Evolutionary conservation across 2,797 vertebrate species (phyloP).

Genomic region (Oreonectes daqikongensis): DNA sequence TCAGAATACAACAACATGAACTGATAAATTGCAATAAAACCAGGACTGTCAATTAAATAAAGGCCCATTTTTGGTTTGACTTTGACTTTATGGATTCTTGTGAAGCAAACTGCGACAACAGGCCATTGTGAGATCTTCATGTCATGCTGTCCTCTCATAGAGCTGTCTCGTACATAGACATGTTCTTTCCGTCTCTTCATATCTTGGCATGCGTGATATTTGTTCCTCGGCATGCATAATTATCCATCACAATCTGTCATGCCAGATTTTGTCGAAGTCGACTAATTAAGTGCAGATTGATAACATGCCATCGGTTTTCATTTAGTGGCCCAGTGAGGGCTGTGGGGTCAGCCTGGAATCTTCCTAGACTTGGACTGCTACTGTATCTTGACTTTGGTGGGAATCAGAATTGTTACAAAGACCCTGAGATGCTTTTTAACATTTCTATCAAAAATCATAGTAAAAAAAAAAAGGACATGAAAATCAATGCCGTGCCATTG

Average conservation of each 20-base stretch:
- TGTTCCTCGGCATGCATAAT: constrained; percentile 81
- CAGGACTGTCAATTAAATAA: not conserved
- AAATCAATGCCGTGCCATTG: not conserved
- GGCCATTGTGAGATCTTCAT: constrained; percentile 8
- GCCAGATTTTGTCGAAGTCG: constrained; percentile 81
- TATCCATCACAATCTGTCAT: constrained; percentile 79
- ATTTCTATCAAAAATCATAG: not conserved
- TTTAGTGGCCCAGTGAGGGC: constrained; percentile 38
- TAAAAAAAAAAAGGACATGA: not conserved
- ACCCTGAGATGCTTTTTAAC: not conserved
- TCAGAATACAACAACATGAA: not conserved
- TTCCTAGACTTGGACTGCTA: constrained; percentile 13
- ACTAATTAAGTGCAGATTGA: constrained; percentile 81
- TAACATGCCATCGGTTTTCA: constrained; percentile 69
- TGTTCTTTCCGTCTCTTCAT: constrained; percentile 18
- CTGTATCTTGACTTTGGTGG: constrained; percentile 13
- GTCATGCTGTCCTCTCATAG: constrained; percentile 19
- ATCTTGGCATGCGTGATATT: constrained; percentile 65
- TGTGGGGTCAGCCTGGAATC: constrained; percentile 36
- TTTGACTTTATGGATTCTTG: not conserved
- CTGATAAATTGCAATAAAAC: not conserved
- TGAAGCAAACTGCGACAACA: constrained; percentile 37
- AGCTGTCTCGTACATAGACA: constrained; percentile 24
- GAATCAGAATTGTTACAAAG: constrained; percentile 20
- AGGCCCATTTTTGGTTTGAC: not conserved